Percentiles rank a stretch among this genome's conserved stretches.
phyloP scores from a whole-genome alignment of 1,140 invertebrate genomes.

The Caenorhabditis tropicalis region DNA sequence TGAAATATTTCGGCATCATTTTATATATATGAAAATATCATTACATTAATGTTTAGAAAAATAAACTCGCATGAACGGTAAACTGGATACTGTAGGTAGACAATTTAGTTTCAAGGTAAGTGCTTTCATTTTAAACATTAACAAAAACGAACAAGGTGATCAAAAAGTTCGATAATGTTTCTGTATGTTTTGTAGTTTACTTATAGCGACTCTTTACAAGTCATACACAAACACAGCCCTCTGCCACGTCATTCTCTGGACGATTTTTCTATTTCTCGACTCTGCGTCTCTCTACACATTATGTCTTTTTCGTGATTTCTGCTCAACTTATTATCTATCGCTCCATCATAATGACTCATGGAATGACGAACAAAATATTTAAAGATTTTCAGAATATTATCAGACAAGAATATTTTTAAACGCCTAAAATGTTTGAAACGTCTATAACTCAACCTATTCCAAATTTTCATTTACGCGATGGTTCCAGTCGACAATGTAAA shows the following conservation, averaged over 20 bases:
- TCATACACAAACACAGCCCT: neutral
- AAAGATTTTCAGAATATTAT: neutral
- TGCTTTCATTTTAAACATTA: neutral
- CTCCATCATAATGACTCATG: neutral
- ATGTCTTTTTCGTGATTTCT: constrained; percentile 31
- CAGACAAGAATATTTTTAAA: neutral
- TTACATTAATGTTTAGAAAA: too few species aligned
- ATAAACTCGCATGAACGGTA: neutral
- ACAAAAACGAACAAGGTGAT: neutral
- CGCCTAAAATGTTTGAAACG: too few species aligned
- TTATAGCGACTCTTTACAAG: neutral
- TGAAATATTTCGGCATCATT: neutral
- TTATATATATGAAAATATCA: too few species aligned
- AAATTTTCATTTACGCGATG: too few species aligned
- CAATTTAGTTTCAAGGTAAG: neutral
- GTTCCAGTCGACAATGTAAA: too few species aligned
- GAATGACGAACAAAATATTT: neutral
- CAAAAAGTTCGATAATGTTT: too few species aligned
- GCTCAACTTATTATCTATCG: neutral
- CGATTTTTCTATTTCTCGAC: neutral
- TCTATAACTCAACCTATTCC: too few species aligned
- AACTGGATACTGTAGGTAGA: neutral
- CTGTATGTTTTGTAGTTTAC: neutral
- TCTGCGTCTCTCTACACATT: neutral
- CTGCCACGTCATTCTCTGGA: neutral